Evolutionary conservation across 2,113 vertebrate genomes (phyloP).

Genomic region (Grammatotria lemairii): DNA sequence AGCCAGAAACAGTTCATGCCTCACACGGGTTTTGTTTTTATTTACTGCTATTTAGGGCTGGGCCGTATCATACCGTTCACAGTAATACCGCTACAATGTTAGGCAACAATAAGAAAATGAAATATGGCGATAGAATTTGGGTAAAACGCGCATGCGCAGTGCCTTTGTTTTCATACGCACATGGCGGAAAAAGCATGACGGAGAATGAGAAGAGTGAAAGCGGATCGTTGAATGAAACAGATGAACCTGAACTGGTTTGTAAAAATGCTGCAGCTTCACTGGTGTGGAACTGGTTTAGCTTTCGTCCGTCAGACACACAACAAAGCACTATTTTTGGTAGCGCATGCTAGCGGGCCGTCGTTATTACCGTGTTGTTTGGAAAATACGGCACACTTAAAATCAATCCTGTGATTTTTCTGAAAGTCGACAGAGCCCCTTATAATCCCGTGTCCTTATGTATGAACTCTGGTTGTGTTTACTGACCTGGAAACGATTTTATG

Average conservation of each 20-base stretch:
- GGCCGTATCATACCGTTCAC: neutral
- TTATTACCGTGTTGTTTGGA: accelerated
- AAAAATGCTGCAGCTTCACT: accelerated
- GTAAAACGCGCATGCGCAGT: accelerated
- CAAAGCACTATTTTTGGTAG: neutral
- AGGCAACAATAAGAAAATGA: accelerated
- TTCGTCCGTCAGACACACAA: accelerated
- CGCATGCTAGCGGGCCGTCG: accelerated
- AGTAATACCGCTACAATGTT: accelerated
- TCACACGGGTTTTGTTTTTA: neutral
- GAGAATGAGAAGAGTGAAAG: accelerated
- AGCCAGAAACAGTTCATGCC: neutral
- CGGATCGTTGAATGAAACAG: accelerated
- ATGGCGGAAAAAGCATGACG: neutral
- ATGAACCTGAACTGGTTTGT: neutral
- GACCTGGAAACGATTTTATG: no score
- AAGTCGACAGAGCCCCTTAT: accelerated
- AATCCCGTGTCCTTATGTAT: accelerated
- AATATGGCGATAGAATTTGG: neutral
- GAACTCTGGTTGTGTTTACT: no score
- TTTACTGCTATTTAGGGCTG: neutral
- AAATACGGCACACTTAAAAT: accelerated
- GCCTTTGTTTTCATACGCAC: neutral
- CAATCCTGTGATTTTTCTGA: no score
- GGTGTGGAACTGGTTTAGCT: neutral